Percentiles rank a stretch among this genome's conserved stretches.
phyloP scores from a whole-genome alignment of 2,113 vertebrate species.

The Passer domesticus region DNA sequence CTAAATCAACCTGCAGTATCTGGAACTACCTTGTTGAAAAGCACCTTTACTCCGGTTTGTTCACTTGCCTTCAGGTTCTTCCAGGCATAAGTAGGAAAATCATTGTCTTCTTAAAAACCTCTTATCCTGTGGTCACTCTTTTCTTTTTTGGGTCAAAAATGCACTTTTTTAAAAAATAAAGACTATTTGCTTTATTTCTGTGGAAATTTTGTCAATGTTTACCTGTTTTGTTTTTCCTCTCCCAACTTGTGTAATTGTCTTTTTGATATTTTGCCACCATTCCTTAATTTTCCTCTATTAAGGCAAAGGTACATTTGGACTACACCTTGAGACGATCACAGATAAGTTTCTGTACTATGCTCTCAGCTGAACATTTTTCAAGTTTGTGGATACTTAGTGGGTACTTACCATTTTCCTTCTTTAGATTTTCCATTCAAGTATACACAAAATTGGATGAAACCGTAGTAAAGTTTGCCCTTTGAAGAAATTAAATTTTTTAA shows the following conservation, averaged over 20 bases:
- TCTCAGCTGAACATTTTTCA: neutral
- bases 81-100: neutral
- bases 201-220: neutral
- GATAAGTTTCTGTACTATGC: neutral
- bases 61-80: neutral
- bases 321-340: neutral
- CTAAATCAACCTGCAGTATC: neutral
- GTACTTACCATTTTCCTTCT: neutral
- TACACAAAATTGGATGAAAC: neutral
- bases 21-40: neutral
- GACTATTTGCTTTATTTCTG: neutral
- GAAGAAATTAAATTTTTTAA: neutral
- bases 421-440: neutral
- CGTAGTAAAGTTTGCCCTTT: neutral
- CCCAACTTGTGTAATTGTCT: neutral
- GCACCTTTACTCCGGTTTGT: neutral
- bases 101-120: neutral
- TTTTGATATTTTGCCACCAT: neutral
- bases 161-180: neutral
- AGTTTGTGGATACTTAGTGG: neutral
- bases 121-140: neutral
- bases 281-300: neutral
- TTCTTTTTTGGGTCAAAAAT: neutral
- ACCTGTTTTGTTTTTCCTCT: neutral
- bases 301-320: neutral